These are phyloP conservation scores for Podarcis lilfordi DNA, from an alignment of 2,797 vertebrate species.

Conservation along the genomic window DNA sequence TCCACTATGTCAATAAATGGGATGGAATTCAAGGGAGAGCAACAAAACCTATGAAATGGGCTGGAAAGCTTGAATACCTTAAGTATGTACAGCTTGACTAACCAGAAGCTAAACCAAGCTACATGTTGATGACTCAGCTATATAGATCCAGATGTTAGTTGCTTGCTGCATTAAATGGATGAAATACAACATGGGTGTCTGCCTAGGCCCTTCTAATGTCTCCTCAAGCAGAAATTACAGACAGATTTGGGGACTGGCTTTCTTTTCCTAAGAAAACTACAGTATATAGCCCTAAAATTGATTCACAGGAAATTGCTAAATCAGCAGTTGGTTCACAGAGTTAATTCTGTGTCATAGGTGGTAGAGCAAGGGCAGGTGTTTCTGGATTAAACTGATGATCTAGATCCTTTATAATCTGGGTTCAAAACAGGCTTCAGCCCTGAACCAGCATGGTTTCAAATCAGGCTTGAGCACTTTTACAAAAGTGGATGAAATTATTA, in stretches of 20 bases:
- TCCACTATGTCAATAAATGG: constrained; percentile 53
- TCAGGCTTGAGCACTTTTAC: too few species aligned
- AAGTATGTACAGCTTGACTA: constrained; percentile 30
- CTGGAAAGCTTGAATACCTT: constrained; percentile 42
- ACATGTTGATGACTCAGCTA: not conserved
- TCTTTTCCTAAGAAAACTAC: not conserved
- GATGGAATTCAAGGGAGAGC: constrained; percentile 40
- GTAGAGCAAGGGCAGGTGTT: too few species aligned
- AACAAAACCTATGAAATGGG: constrained; percentile 38
- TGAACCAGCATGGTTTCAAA: too few species aligned
- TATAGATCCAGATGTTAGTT: not conserved
- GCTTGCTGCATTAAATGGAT: not conserved
- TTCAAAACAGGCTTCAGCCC: too few species aligned
- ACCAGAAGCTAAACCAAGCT: not conserved
- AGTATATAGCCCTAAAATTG: not conserved
- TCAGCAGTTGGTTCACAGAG: not conserved
- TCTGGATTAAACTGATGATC: too few species aligned
- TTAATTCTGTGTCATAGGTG: not conserved
- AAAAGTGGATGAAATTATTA: too few species aligned
- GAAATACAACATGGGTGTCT: not conserved
- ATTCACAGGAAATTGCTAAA: not conserved
- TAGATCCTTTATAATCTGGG: too few species aligned
- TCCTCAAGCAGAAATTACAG: not conserved
- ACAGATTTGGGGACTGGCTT: not conserved
- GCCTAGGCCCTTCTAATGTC: not conserved